These are phyloP conservation scores for Strigamia crassipes DNA, from an alignment of 2,888 invertebrate species.

Conservation along the genomic window DNA sequence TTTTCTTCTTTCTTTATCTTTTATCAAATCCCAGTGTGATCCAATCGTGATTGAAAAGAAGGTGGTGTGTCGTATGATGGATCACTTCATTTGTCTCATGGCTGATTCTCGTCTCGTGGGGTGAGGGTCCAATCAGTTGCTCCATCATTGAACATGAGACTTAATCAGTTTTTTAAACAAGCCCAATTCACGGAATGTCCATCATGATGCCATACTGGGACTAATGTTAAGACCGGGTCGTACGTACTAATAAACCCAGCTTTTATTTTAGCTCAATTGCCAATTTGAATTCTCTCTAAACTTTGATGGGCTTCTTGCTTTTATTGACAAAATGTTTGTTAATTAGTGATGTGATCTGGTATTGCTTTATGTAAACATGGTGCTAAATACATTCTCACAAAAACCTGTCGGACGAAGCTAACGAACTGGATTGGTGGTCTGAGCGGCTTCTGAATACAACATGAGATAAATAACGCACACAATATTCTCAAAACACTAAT, in stretches of 20 bases:
- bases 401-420: too few relatives aligned
- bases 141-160: slow-evolving; percentile 21
- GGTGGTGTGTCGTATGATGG: slow-evolving; percentile 38
- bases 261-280: neutral
- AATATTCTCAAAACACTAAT: too few relatives aligned
- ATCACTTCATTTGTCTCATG: slow-evolving; percentile 40
- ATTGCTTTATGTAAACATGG: too few relatives aligned
- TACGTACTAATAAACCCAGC: neutral
- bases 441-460: too few relatives aligned
- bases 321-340: neutral
- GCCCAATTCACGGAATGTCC: slow-evolving; percentile 8
- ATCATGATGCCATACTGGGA: slow-evolving; percentile 7
- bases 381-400: too few relatives aligned
- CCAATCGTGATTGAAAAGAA: slow-evolving; percentile 31
- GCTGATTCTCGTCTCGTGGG: slow-evolving; percentile 31
- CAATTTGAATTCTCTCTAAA: neutral
- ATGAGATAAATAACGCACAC: too few relatives aligned
- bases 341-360: too few relatives aligned
- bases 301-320: neutral
- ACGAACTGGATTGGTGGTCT: too few relatives aligned
- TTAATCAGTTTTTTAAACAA: slow-evolving; percentile 40
- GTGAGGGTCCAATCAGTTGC: slow-evolving; percentile 30
- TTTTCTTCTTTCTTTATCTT: neutral
- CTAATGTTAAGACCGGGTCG: neutral
- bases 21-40: slow-evolving; percentile 29